Evolutionary conservation across 2,888 invertebrate genomes (phyloP).

Genomic region (Xanthia togata): DNA sequence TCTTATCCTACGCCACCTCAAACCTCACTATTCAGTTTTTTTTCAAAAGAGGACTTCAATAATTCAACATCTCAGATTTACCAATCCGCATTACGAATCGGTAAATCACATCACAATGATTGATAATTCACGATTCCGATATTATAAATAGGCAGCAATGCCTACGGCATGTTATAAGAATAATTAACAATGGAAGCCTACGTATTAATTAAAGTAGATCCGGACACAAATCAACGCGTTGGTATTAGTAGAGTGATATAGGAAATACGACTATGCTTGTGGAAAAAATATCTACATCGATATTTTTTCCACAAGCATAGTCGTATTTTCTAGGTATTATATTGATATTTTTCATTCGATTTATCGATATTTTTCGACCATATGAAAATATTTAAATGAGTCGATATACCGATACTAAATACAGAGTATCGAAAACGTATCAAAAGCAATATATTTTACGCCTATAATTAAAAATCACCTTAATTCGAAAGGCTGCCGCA

Average conservation of each 20-base stretch:
- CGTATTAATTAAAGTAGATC: slow-evolving; percentile 61
- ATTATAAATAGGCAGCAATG: slow-evolving; percentile 39
- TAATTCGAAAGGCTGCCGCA: neutral
- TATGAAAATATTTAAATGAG: no score
- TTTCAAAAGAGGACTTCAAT: neutral
- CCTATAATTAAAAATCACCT: neutral
- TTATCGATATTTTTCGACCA: neutral
- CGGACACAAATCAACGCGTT: slow-evolving; percentile 63
- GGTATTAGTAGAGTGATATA: slow-evolving; percentile 49
- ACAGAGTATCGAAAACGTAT: neutral
- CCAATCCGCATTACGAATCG: slow-evolving; percentile 42
- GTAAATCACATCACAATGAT: slow-evolving; percentile 52
- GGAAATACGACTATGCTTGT: slow-evolving; percentile 62
- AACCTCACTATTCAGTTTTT: neutral
- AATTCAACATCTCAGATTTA: slow-evolving; percentile 21
- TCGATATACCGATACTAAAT: neutral
- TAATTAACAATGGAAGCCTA: slow-evolving; percentile 57
- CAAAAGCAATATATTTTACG: neutral
- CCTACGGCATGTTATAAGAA: slow-evolving; percentile 22
- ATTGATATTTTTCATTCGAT: neutral
- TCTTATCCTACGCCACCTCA: no score
- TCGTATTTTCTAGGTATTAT: neutral
- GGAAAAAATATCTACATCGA: neutral
- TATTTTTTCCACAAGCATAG: no score
- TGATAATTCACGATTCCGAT: slow-evolving; percentile 46